Evolutionary conservation across 1,140 invertebrate genomes (phyloP), one percentile per base, ranked within the genome.

Genomic region (Calliphora vicina): DNA sequence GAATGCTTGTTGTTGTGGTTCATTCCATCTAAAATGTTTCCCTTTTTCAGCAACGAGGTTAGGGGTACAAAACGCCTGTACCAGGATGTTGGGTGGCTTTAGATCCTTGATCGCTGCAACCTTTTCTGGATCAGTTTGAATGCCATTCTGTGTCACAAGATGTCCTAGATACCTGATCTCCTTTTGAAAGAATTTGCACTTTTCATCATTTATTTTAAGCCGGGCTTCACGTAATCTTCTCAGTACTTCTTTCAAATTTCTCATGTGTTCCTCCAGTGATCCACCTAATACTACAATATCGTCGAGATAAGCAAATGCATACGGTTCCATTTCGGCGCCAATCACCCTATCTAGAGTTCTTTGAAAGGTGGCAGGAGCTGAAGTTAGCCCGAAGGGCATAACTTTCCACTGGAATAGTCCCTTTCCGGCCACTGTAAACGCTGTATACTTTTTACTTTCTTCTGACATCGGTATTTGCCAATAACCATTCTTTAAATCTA

Each of bases 51-150:
- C 9, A 72, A 10, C 20, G 67, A 72, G 9, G 67, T 78, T 35
- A 84, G 67, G 3, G 84, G 84, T 1, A 84, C 72, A n/a, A 85
- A 84, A 8, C 84, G 81, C 1, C 84, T 27, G 27, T 85, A 85
- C 84, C 84, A 85, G 1, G 81, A 84, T 76, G 1, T 42, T 15
- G 82, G 82, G 10, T 29, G 82, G 43, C 26, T 83, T 25, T 23
- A 72, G 20, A 13, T 25, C 67, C 20, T 23, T 72, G 20, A 85
- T 45, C 1, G 82, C 84, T 0, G 81, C 50, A 4, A 82, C 25
- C 45, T 80, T 82, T 1, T 84, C 84, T 15, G 83, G 83, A 13
- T 84, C 84, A 5, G 84, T 85, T 5, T 78, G 83, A 71, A 82
- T 80, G 45, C 83, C 81, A 3, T 82, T 6, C 23, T 82, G 50